These are phyloP conservation scores for Brachionus koreanus DNA, from an alignment of 1,140 invertebrate species.

Conservation along the genomic window DNA sequence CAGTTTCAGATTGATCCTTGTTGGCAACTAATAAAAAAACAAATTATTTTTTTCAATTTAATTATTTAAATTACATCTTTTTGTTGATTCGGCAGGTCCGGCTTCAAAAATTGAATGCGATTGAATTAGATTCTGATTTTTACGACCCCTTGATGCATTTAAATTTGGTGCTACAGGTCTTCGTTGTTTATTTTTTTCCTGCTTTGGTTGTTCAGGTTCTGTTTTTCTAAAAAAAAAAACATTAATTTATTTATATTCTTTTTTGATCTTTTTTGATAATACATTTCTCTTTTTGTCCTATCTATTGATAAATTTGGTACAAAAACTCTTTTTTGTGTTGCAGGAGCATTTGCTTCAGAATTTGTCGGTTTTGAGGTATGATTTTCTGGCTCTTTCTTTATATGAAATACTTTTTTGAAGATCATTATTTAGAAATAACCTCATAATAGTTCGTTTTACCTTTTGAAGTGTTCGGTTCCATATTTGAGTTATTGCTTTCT, in stretches of 20 bases:
- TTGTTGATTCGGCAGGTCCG: conserved; percentile 19
- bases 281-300: conserved; percentile 23
- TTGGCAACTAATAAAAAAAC: background rate
- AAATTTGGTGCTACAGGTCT: conserved; percentile 17
- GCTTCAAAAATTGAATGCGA: conserved; percentile 43
- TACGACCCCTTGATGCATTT: background rate
- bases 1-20: background rate
- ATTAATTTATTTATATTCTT: background rate
- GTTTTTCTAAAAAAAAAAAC: background rate
- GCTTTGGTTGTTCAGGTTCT: background rate
- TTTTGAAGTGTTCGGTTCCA: no score
- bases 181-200: conserved; percentile 31
- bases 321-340: background rate
- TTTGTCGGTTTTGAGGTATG: background rate
- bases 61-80: conserved; percentile 35
- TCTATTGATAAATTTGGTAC: conserved; percentile 37
- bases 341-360: background rate
- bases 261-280: background rate
- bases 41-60: background rate
- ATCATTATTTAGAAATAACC: background rate
- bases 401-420: background rate
- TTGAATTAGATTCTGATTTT: conserved; percentile 38
- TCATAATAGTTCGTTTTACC: background rate
- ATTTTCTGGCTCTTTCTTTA: background rate
- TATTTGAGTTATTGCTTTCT: no score